A percentile compares a stretch with the other conserved stretches of the same genome.
Conservation (phyloP, 2,113 vertebrate species). For the Calyptommatus sinebrachiatus region DNA sequence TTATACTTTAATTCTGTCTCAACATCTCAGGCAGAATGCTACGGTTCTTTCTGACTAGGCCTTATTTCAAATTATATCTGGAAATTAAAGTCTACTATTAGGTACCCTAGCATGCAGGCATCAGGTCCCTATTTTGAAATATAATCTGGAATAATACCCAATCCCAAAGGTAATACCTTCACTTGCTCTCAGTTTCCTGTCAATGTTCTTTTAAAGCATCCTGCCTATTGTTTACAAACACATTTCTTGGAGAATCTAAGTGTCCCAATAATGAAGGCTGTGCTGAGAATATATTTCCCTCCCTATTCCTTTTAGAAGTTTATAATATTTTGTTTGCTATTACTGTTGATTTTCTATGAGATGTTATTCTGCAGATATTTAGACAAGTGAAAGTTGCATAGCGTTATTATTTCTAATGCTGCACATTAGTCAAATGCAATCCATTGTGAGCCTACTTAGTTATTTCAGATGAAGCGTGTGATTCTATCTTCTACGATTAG, state of each 20-base stretch:
- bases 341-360: conserved; percentile 68
- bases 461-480: conserved; percentile 75
- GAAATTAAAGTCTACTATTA: no score
- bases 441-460: conserved; percentile 68
- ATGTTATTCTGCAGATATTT: conserved; percentile 77
- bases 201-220: no score
- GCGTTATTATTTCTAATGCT: conserved; percentile 74
- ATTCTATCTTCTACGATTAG: conserved; percentile 77
- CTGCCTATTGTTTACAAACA: conserved; percentile 58
- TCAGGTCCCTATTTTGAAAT: no score
- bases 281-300: conserved; percentile 56
- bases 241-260: conserved; percentile 66
- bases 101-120: no score
- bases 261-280: conserved; percentile 66
- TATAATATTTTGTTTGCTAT: conserved; percentile 67
- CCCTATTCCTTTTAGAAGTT: conserved; percentile 51
- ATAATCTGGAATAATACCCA: no score
- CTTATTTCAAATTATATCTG: no score
- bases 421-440: conserved; percentile 76
- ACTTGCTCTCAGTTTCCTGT: no score
- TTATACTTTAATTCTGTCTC: no score
- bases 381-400: conserved; percentile 73
- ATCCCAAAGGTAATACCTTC: no score
- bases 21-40: no score
- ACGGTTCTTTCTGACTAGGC: no score